Conservation (phyloP, 2,797 vertebrate genomes). For the Pteropus rufus region DNA sequence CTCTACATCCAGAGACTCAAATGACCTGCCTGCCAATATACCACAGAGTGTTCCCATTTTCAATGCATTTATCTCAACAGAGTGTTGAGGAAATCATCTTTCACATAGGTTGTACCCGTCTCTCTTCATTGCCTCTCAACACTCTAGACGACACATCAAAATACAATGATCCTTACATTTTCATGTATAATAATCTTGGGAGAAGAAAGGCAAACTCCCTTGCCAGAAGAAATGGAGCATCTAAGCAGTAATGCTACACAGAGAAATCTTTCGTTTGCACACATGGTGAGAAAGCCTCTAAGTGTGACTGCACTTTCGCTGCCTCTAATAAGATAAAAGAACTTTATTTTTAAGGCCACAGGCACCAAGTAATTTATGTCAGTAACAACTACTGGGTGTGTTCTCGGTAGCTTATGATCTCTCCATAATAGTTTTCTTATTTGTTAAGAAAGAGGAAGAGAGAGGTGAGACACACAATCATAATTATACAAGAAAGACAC, state of each 20-base stretch:
- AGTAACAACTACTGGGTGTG: not conserved
- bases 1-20: slow-evolving; percentile 9
- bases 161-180: slow-evolving; percentile 11
- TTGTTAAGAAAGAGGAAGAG: not conserved
- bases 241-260: not conserved
- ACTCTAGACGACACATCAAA: slow-evolving; percentile 37
- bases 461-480: not conserved
- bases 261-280: not conserved
- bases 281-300: not conserved
- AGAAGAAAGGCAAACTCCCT: not conserved
- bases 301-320: not conserved
- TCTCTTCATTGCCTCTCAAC: slow-evolving; percentile 36
- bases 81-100: slow-evolving; percentile 38
- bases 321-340: not conserved
- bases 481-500: not conserved
- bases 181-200: not conserved
- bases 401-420: not conserved
- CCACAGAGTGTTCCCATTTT: not conserved
- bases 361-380: not conserved
- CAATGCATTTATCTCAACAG: slow-evolving; percentile 53
- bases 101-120: slow-evolving; percentile 27
- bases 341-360: not conserved
- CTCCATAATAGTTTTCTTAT: not conserved
- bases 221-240: not conserved
- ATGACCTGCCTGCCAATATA: slow-evolving; percentile 48